These are phyloP conservation scores for Dicentrarchus labrax DNA, from an alignment of 2,113 vertebrate species.

Conservation along the genomic window DNA sequence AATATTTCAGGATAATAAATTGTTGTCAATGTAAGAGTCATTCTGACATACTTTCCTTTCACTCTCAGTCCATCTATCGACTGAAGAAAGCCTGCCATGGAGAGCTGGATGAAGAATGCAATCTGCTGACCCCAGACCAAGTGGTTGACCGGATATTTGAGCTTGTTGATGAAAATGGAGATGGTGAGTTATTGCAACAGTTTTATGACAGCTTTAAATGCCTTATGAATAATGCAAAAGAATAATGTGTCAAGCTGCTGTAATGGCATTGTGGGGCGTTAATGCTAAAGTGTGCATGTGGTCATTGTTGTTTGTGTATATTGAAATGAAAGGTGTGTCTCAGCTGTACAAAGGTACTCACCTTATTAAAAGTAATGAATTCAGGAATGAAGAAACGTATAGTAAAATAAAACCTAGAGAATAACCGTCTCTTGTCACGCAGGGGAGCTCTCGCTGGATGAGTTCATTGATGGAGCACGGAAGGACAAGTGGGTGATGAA, in stretches of 20 bases:
- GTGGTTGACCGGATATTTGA: conserved; percentile 97
- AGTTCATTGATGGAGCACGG: conserved; percentile 93
- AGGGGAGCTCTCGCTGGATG: conserved; percentile 94
- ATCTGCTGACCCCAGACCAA: conserved; percentile 91
- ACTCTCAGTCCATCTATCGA: conserved; percentile 91
- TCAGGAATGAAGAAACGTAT: background rate
- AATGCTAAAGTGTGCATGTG: background rate
- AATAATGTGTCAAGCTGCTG: background rate
- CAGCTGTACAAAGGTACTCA: background rate
- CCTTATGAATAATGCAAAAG: conserved; percentile 23
- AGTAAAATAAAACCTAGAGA: background rate
- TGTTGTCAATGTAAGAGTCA: background rate
- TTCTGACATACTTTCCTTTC: conserved; percentile 41
- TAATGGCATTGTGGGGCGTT: conserved; percentile 9
- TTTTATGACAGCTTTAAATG: conserved; percentile 33
- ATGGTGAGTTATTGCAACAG: conserved; percentile 84
- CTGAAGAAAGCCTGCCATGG: conserved; percentile 92
- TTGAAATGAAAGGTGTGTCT: background rate
- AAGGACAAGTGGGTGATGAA: conserved; percentile 98
- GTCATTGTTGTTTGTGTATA: conserved; percentile 1
- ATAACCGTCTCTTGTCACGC: conserved; percentile 20
- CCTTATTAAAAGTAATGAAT: background rate
- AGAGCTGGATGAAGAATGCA: conserved; percentile 86
- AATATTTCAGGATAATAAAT: conserved; percentile 1
- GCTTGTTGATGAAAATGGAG: conserved; percentile 95